Evolutionary conservation across 2,888 invertebrate genomes (phyloP).

Genomic region (Chrysolina americana): DNA sequence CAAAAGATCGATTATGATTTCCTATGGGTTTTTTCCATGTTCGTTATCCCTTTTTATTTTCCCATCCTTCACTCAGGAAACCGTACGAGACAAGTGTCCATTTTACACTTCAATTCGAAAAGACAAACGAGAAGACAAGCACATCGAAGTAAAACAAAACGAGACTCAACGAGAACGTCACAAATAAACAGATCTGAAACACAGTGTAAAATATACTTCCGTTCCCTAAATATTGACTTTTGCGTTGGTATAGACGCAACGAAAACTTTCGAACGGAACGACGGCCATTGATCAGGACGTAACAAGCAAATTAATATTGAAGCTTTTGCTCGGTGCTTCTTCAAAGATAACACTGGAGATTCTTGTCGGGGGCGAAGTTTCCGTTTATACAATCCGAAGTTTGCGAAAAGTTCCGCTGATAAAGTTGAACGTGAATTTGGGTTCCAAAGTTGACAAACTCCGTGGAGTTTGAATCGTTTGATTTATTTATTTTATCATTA

Average conservation of each 20-base stretch:
- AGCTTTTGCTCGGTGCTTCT: background rate
- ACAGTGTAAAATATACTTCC: conserved; percentile 13
- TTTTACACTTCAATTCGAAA: conserved; percentile 8
- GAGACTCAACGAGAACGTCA: conserved; percentile 1
- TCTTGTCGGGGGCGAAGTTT: conserved; percentile 6
- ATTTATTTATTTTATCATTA: background rate
- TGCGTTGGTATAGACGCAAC: conserved; percentile 1
- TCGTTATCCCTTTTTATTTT: background rate
- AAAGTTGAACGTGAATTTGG: conserved; percentile 8
- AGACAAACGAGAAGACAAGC: conserved; percentile 14
- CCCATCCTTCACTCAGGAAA: background rate
- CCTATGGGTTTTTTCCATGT: background rate
- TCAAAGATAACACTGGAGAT: conserved; percentile 15
- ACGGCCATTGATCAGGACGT: conserved; percentile 10
- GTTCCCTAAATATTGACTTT: conserved; percentile 15
- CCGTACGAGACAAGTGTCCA: background rate
- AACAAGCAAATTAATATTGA: conserved; percentile 22
- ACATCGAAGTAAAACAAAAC: background rate
- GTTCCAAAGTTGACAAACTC: background rate
- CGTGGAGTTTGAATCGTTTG: background rate
- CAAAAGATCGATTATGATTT: too few relatives aligned
- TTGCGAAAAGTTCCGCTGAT: conserved; percentile 11
- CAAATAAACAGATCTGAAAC: conserved; percentile 13
- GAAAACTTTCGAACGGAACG: conserved; percentile 8
- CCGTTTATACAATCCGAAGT: background rate